Conservation (phyloP, 2,888 invertebrate genomes). For the Spisula solida region DNA sequence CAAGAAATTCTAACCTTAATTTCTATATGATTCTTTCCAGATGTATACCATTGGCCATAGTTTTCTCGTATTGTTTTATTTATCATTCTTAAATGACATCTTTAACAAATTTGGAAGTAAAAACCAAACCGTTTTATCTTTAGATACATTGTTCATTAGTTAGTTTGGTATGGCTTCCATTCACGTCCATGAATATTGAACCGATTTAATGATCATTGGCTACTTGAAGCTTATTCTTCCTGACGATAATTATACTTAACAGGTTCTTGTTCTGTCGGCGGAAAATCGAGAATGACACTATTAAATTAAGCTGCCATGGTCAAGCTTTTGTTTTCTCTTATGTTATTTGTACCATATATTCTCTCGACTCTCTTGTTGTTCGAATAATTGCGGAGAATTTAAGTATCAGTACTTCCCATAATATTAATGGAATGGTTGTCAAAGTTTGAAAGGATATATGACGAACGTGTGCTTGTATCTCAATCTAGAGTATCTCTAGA, state of each 20-base stretch:
- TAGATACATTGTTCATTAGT: background rate
- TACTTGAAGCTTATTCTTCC: constrained; percentile 10
- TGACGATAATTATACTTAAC: constrained; percentile 32
- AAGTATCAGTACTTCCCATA: background rate
- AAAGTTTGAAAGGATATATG: background rate
- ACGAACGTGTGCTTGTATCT: too few relatives aligned
- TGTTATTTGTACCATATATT: too few relatives aligned
- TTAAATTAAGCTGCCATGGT: constrained; percentile 29
- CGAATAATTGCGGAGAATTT: too few relatives aligned
- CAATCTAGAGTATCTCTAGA: background rate
- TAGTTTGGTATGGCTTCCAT: background rate
- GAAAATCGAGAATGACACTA: constrained; percentile 9
- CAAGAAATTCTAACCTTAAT: background rate
- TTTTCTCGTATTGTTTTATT: background rate
- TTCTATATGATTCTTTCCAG: constrained; percentile 8
- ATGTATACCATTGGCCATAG: background rate
- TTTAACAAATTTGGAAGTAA: background rate
- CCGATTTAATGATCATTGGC: background rate
- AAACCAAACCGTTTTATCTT: background rate
- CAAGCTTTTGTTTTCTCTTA: constrained; percentile 5
- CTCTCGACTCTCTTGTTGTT: too few relatives aligned
- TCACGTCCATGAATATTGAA: background rate
- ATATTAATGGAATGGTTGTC: constrained; percentile 5
- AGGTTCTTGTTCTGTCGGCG: background rate
- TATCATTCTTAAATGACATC: constrained; percentile 4